Evolutionary conservation across 2,888 invertebrate species (phyloP).

Genomic region (Endotricha flammealis): DNA sequence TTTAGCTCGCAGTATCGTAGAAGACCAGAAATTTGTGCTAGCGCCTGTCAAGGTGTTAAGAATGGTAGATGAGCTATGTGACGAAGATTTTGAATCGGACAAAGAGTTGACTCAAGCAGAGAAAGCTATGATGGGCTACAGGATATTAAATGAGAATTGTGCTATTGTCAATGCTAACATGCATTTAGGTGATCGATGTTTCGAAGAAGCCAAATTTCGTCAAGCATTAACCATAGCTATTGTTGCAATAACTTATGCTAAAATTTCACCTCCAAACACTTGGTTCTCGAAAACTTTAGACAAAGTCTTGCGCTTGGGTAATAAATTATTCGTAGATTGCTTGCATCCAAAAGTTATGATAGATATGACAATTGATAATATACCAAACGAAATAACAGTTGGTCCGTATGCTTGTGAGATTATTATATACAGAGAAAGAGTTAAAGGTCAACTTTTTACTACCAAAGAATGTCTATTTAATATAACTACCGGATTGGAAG

Average conservation of each 20-base stretch:
- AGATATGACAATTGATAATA: conserved; percentile 71
- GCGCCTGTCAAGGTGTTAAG: conserved; percentile 66
- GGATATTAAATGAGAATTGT: conserved; percentile 73
- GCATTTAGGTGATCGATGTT: conserved; percentile 78
- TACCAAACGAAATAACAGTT: conserved; percentile 75
- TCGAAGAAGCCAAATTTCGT: conserved; percentile 76
- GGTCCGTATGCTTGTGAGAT: conserved; percentile 79
- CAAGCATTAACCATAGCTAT: conserved; percentile 80
- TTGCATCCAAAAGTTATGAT: conserved; percentile 63
- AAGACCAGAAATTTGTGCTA: conserved; percentile 69
- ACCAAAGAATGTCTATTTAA: conserved; percentile 73
- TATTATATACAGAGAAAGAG: conserved; percentile 73
- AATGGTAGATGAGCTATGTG: conserved; percentile 59
- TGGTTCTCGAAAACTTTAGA: conserved; percentile 79
- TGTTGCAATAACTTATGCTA: conserved; percentile 80
- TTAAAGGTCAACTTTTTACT: conserved; percentile 67
- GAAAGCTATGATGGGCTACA: conserved; percentile 74
- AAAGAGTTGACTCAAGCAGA: conserved; percentile 64
- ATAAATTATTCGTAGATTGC: conserved; percentile 77
- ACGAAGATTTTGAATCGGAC: conserved; percentile 70
- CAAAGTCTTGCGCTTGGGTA: conserved; percentile 78
- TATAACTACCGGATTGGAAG: conserved; percentile 63
- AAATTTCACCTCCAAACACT: conserved; percentile 80
- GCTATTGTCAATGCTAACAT: conserved; percentile 78
- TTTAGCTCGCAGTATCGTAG: conserved; percentile 62